Base-by-base conservation (phyloP, 2,797 vertebrate species). In the Poeciliopsis presidionis region DNA sequence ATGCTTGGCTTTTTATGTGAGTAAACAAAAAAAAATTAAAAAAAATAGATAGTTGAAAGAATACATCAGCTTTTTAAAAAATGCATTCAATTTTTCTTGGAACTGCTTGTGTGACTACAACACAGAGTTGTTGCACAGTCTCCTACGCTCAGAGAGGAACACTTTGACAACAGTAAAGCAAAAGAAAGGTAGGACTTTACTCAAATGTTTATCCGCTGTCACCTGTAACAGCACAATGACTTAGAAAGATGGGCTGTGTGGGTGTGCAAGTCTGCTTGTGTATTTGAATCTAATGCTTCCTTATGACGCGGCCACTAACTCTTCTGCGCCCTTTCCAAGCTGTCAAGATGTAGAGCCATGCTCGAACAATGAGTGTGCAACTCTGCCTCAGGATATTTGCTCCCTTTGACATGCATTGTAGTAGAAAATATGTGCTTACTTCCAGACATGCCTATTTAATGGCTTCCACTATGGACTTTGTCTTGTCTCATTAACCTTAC, bases 181-280 rank as follows among this genome's bases (percentile, higher is more conserved):
- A 84, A 82, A 79, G 33, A 74, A 63, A 67, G 70, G 20, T 75
- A 65, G 81, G 73, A 49, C 79, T 80, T 90, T 88, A 90, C 89
- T 84, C 79, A 82, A 83, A 89, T 88, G 81, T 91, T 91, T 89
- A 90, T 88, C 82, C 72, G 4, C 89, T 87, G 84, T 90, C 90
- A 90, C 84, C 82, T 85, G 80, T 86, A 84, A 92, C 88, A 87
- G 82, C 83, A 55, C 81, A 74, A 74, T 67, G 75, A 75, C 82
- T 87, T 75, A 57, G 72, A 41, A 22, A 51, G 70, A 46, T 77
- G 59, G 36, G 20, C 46, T 49, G 49, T 30, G 70, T 71, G 47
- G 9, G 65, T 45, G 76, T 13, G 51, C 77, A 57, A 16, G 51
- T 74, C 53, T 2, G 46, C 45, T 22, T 51, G 65, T 73, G 69